These are phyloP conservation scores for Proteles cristata DNA, from an alignment of 2,113 vertebrate species.

Conservation along the genomic window DNA sequence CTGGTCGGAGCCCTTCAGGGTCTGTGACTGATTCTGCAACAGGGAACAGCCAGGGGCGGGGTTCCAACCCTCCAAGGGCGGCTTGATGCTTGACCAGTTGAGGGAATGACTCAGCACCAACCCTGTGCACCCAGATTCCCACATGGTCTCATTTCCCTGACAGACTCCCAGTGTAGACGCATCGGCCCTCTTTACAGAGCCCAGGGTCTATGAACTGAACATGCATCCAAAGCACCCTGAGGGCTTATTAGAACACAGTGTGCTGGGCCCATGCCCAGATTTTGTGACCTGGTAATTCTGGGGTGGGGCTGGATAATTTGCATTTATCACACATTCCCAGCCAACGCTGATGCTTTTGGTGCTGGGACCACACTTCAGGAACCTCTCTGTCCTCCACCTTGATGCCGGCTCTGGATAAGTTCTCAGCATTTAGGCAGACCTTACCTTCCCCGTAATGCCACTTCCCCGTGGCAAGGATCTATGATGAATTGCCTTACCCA, in stretches of 20 bases:
- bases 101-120: not conserved
- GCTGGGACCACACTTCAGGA: not conserved
- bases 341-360: not conserved
- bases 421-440: not conserved
- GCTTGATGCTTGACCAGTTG: not conserved
- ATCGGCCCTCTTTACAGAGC: not conserved
- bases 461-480: not conserved
- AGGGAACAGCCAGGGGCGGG: not conserved
- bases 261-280: not conserved
- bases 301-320: not conserved
- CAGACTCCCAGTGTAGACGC: not conserved
- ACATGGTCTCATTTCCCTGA: not conserved
- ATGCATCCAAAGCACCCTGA: rapidly evolving
- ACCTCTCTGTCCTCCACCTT: not conserved
- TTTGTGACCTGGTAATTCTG: not conserved
- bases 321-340: not conserved
- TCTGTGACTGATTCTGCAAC: not conserved
- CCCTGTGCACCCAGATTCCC: not conserved
- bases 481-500: not conserved
- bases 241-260: not conserved
- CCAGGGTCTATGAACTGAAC: not conserved
- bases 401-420: not conserved
- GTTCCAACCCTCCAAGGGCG: not conserved
- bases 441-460: not conserved
- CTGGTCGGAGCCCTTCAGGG: not conserved